Percentiles rank a stretch among this genome's conserved stretches.
phyloP scores from a whole-genome alignment of 2,888 invertebrate genomes.

The Galerucella nymphaeae region DNA sequence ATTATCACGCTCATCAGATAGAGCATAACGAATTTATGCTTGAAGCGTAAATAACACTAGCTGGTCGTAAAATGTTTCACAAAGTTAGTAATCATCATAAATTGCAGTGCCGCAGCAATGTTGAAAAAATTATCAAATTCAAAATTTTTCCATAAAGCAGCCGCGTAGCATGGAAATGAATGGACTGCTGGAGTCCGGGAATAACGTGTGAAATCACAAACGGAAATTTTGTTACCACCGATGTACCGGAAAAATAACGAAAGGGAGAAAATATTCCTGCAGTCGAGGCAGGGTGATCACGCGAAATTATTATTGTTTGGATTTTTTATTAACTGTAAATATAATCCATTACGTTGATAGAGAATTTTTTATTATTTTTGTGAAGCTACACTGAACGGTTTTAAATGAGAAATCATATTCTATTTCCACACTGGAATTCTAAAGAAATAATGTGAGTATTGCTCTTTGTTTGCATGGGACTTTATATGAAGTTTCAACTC shows the following conservation, averaged over 20 bases:
- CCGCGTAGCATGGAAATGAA: constrained; percentile 6
- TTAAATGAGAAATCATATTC: too few relatives aligned
- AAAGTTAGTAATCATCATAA: constrained; percentile 6
- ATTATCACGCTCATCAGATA: neutral
- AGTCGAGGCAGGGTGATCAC: neutral
- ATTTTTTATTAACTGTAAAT: neutral
- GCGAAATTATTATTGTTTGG: neutral
- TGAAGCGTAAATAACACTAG: neutral
- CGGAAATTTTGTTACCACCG: constrained; percentile 4
- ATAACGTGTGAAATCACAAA: constrained; percentile 5
- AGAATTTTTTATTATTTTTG: too few relatives aligned
- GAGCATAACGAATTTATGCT: neutral
- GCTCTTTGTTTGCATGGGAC: too few relatives aligned
- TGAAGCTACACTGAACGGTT: too few relatives aligned
- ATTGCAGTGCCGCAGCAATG: neutral
- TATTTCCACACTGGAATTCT: too few relatives aligned
- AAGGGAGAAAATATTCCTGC: neutral
- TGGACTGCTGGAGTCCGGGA: constrained; percentile 3
- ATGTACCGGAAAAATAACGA: constrained; percentile 3
- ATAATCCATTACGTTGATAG: neutral
- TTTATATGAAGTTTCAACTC: too few relatives aligned
- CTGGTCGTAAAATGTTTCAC: neutral
- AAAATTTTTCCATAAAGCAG: neutral
- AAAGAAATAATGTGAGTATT: too few relatives aligned
- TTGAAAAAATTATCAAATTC: neutral